Evolutionary conservation across 2,113 vertebrate genomes (phyloP), one percentile per base, ranked within the genome.

Genomic region (Steatornis caripensis): DNA sequence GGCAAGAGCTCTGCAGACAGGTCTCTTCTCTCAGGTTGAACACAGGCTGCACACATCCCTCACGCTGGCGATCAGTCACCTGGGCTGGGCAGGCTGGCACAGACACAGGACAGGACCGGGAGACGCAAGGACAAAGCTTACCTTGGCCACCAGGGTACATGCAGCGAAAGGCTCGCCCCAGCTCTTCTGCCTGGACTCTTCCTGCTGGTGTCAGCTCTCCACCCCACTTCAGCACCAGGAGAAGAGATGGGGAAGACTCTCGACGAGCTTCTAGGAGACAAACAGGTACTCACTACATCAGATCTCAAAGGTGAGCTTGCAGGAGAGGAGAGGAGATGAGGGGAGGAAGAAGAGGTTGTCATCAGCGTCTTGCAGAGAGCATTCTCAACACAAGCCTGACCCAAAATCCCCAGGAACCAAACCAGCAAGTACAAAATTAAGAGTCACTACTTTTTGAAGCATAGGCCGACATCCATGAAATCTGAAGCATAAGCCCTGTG

Each of bases 101-200:
- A 75, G 61, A 2, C 60, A 18, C 5, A 17, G 46, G 61, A n/a
- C n/a, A 60, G 61, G 22, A 30, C 15, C 4, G 4, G 36, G 36
- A 29, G 57, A 24, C 0, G 11, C 4, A 37, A 0, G 9, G 22
- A 26, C 66, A 57, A 53, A 20, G 86, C 97, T 98, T 94, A 99
- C 99, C 99, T 98, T 99, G 99, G 60, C 99, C 99, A 92, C 99
- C 99, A 1, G 99, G 99, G 94, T 99, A 99, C 99, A 99, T 99
- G 90, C 99, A 99, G 94, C 99, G 99, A 86, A 99, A 99, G 61
- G 99, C 99, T 64, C 99, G 93, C 3, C 99, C 99, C 95, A 99
- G 99, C 93, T 99, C 99, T 94, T 99, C 99, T 1, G 99, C 99
- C 97, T 99, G 99, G 4, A 99, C 99, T 55, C 99, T 97, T 29